A percentile compares a stretch with the other conserved stretches of the same genome.
Conservation (phyloP, 35 echinoderm and acorn worm species). For the Nesometra sesokonis region DNA sequence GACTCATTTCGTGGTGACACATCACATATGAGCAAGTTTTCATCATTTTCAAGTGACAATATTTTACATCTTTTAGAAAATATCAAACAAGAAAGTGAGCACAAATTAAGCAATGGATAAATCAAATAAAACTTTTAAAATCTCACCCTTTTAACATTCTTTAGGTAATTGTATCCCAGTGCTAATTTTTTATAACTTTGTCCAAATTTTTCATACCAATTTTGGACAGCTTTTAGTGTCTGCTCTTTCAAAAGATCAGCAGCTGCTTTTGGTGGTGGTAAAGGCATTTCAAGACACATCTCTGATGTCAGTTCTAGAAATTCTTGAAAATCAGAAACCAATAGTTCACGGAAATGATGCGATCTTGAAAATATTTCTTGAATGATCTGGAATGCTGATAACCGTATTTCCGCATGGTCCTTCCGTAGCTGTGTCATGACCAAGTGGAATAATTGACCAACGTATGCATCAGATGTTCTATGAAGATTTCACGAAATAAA, state of each 20-base stretch:
- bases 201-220: slow-evolving; percentile 89
- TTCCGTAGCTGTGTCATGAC: slow-evolving; percentile 54
- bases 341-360: slow-evolving; percentile 73
- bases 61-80: too few relatives aligned
- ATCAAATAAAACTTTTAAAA: too few relatives aligned
- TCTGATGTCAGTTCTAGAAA: slow-evolving; percentile 76
- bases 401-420: slow-evolving; percentile 80
- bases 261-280: slow-evolving; percentile 80
- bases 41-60: too few relatives aligned
- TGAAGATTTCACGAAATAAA: not conserved
- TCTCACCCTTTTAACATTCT: slow-evolving; percentile 75
- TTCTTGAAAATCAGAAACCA: slow-evolving; percentile 84
- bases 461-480: slow-evolving; percentile 80
- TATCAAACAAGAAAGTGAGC: too few relatives aligned
- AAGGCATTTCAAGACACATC: slow-evolving; percentile 55
- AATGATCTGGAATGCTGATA: slow-evolving; percentile 86
- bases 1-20: too few relatives aligned
- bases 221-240: slow-evolving; percentile 57
- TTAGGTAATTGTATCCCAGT: slow-evolving; percentile 82
- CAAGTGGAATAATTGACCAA: slow-evolving; percentile 64
- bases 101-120: too few relatives aligned
- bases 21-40: too few relatives aligned
- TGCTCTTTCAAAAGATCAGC: slow-evolving; percentile 72
- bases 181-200: slow-evolving; percentile 88
- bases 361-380: slow-evolving; percentile 81